Conservation (phyloP, 2,888 invertebrate genomes). For the Cosmia pyralina region DNA sequence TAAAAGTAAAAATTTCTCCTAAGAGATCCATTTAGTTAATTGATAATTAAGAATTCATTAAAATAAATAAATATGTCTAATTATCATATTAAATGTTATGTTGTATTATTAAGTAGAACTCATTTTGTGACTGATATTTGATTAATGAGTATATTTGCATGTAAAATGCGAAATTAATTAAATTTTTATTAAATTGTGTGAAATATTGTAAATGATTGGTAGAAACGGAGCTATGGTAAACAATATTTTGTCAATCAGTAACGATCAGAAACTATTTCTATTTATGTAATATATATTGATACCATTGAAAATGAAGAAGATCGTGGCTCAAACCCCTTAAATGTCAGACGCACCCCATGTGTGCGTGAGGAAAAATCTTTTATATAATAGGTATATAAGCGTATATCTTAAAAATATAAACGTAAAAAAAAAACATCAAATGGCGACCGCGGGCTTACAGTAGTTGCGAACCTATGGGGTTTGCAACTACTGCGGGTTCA, state of each 20-base stretch:
- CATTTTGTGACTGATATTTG: conserved; percentile 35
- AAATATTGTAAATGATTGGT: conserved; percentile 18
- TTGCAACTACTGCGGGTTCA: no score
- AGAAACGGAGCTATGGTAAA: conserved; percentile 13
- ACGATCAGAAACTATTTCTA: background rate
- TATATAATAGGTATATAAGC: no score
- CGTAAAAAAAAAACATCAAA: no score
- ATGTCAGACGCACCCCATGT: no score
- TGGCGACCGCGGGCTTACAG: no score
- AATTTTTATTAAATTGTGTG: conserved; percentile 47
- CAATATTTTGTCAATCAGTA: background rate
- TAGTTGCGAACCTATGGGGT: no score
- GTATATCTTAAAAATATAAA: no score
- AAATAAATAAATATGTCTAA: conserved; percentile 47
- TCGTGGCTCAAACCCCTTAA: background rate
- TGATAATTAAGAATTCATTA: conserved; percentile 46
- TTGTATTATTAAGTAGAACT: conserved; percentile 26
- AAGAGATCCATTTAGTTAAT: conserved; percentile 50
- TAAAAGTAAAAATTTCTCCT: conserved; percentile 35
- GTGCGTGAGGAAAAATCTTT: no score
- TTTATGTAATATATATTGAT: no score
- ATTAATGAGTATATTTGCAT: conserved; percentile 60
- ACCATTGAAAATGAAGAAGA: background rate
- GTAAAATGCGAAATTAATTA: conserved; percentile 53
- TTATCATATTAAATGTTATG: conserved; percentile 53